Evolutionary conservation across 2,113 vertebrate species (phyloP), one percentile per base, ranked within the genome.

Genomic region (Megaleporinus macrocephalus): DNA sequence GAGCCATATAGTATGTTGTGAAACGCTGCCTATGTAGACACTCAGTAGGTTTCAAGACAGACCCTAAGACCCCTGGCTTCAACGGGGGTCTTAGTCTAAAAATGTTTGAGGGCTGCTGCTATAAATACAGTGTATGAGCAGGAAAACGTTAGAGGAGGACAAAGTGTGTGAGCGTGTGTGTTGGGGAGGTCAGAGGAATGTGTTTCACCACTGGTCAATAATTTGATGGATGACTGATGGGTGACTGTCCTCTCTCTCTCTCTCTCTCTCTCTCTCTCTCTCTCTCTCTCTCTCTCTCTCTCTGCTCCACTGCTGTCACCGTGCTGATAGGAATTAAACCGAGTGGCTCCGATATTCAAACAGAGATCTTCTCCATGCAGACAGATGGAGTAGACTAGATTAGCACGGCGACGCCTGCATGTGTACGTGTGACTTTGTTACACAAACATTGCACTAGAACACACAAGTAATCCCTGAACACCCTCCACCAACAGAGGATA

Each of bases 361-460:
- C 83, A 80, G 76, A 68, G 71, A 84, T 75, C 76, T 86, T 86
- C 86, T 83, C 79, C 86, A 72, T 72, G 79, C 57, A 82, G 79
- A 81, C 80, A 89, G 90, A 92, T 88, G 90, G 90, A 88, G 87
- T 85, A 41, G 76, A 91, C 88, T 90, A 90, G 88, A 83, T 88
- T 87, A 83, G 78, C 69, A 83, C 69, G 76, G 55, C n/a, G 78
- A 61, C 79, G 76, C 74, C 68, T 16, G 44, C 53, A 61, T 81
- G 62, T 68, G 61, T 81, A 61, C 59, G 63, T 27, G 44, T 72
- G 47, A 30, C 47, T 73, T 26, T 11, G 26, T 20, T 22, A 57
- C 26, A 22, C 24, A 24, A 68, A 55, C n/a, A 24, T 30, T 18
- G 41, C 15, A 44, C 41, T 9, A 7, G 41, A 44, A 44, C 5